Percentiles rank a stretch among this genome's conserved stretches.
Evolutionary conservation across 2,113 vertebrate genomes (phyloP).

Genomic region (Nothocercus nigrocapillus): DNA sequence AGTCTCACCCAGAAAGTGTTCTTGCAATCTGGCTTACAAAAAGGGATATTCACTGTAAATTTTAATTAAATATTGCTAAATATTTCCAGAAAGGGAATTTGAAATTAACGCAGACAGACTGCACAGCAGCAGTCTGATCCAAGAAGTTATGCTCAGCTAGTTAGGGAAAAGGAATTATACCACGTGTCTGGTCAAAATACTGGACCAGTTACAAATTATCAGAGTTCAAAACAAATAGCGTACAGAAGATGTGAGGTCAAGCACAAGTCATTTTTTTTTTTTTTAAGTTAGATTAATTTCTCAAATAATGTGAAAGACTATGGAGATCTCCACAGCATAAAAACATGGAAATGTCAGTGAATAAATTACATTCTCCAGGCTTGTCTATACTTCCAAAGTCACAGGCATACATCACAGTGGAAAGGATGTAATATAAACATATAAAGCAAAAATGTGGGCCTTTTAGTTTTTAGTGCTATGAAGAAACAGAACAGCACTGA

Average conservation of each 20-base stretch:
- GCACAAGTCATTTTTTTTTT: not conserved
- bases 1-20: not conserved
- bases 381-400: not conserved
- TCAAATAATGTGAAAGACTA: not conserved
- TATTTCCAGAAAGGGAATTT: conserved; percentile 27
- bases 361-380: not conserved
- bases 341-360: not conserved
- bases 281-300: not conserved
- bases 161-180: not conserved
- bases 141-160: not conserved
- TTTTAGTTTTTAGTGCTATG: not conserved
- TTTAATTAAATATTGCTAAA: conserved; percentile 24
- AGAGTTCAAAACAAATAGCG: not conserved
- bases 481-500: not conserved
- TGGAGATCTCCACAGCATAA: not conserved
- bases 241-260: not conserved
- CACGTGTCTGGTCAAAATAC: not conserved
- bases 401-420: not conserved
- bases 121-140: not conserved
- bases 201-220: not conserved
- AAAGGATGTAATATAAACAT: not conserved
- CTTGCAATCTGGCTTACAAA: not conserved
- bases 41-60: not conserved
- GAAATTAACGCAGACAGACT: not conserved
- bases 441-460: not conserved